A percentile compares a stretch with the other conserved stretches of the same genome.
Conservation (phyloP, 2,797 vertebrate genomes). For the Ceryle rudis region DNA sequence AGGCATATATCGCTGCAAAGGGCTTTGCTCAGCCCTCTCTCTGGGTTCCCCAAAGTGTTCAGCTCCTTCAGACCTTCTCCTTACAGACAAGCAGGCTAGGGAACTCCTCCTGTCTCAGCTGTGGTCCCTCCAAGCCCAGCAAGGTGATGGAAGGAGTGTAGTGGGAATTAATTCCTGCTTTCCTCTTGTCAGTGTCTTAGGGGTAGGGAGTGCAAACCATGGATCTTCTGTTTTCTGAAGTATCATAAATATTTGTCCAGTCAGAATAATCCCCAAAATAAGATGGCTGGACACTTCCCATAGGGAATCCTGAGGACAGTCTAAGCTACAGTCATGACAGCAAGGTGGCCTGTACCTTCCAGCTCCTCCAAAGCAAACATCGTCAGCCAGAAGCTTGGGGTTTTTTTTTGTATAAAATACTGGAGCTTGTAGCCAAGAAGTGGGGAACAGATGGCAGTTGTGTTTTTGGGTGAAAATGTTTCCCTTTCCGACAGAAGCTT, state of each 20-base stretch:
- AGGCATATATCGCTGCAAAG: not conserved
- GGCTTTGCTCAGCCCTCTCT: not conserved
- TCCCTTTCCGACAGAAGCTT: not conserved
- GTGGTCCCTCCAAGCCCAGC: not conserved
- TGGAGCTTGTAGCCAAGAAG: not conserved
- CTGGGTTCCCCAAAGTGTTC: not conserved
- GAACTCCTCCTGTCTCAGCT: not conserved
- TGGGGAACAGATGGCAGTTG: not conserved
- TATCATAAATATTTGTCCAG: not conserved
- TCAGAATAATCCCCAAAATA: not conserved
- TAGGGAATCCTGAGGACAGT: not conserved
- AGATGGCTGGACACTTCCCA: not conserved
- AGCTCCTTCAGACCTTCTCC: not conserved
- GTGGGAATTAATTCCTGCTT: not conserved
- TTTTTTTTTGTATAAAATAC: not conserved
- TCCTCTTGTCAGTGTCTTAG: not conserved
- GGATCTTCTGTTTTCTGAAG: not conserved
- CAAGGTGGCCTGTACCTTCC: not conserved
- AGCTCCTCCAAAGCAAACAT: not conserved
- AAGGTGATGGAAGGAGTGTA: not conserved
- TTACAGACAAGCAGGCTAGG: not conserved
- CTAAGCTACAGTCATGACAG: not conserved
- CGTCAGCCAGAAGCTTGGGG: not conserved
- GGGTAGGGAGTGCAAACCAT: not conserved
- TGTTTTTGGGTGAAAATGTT: fast-evolving